Evolutionary conservation across 2,797 vertebrate species (phyloP).

Genomic region (Acanthurus leucopareius): DNA sequence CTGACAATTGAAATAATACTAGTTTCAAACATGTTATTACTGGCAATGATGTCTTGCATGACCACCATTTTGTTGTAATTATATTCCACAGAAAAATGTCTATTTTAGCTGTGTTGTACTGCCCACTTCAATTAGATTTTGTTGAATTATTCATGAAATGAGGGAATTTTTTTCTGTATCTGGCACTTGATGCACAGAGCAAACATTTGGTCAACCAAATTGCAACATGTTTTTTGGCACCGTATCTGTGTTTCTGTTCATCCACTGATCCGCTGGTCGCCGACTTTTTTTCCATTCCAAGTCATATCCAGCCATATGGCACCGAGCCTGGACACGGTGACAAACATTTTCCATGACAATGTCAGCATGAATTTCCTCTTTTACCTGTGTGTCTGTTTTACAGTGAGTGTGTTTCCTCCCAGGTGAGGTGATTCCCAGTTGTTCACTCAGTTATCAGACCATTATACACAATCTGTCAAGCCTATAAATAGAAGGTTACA

Average conservation of each 20-base stretch:
- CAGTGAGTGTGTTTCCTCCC: conserved; percentile 24
- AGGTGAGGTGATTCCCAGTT: conserved; percentile 55
- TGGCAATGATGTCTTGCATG: conserved; percentile 7
- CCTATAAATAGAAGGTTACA: conserved; percentile 55
- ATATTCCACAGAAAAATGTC: conserved; percentile 20
- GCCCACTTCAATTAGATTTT: conserved; percentile 63
- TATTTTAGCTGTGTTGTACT: conserved; percentile 60
- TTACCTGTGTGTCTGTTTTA: conserved; percentile 61
- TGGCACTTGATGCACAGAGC: conserved; percentile 66
- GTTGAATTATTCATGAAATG: conserved; percentile 71
- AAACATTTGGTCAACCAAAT: conserved; percentile 81
- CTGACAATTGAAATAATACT: conserved; percentile 2
- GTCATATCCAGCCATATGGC: conserved; percentile 81
- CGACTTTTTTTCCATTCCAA: conserved; percentile 49
- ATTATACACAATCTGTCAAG: conserved; percentile 59
- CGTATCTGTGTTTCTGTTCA: conserved; percentile 56
- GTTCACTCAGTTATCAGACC: conserved; percentile 46
- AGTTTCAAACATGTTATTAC: neutral
- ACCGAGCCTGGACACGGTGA: conserved; percentile 71
- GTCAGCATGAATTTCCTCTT: conserved; percentile 74
- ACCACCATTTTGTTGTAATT: conserved; percentile 41
- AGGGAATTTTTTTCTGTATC: conserved; percentile 58
- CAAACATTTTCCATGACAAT: conserved; percentile 81
- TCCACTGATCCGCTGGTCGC: conserved; percentile 65
- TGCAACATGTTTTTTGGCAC: conserved; percentile 76